Evolutionary conservation across 1,140 invertebrate species (phyloP).

Genomic region (Drosophila malerkotliana): DNA sequence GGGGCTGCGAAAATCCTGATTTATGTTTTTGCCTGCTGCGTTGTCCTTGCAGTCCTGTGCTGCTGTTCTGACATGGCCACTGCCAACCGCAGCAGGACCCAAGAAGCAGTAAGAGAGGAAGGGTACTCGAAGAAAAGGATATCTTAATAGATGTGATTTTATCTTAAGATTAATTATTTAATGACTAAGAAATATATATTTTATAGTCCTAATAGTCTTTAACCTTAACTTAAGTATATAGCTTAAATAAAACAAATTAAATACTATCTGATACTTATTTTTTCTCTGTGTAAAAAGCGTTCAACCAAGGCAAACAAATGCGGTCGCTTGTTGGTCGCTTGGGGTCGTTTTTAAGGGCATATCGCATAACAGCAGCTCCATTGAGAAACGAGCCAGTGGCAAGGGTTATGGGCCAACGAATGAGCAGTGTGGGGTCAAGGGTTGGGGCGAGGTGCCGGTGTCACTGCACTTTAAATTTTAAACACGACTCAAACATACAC

Average conservation of each 20-base stretch:
- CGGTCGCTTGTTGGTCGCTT: conserved; percentile 51
- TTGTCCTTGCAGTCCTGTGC: conserved; percentile 66
- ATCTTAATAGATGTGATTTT: background rate
- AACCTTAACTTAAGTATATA: too few relatives aligned
- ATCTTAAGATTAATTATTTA: too few relatives aligned
- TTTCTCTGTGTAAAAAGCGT: conserved; percentile 8
- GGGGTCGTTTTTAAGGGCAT: conserved; percentile 53
- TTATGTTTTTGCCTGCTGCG: conserved; percentile 77
- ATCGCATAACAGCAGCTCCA: conserved; percentile 59
- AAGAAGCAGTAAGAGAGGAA: background rate
- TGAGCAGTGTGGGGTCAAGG: conserved; percentile 7
- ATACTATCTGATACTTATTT: background rate
- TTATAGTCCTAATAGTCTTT: too few relatives aligned
- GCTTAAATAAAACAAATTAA: background rate
- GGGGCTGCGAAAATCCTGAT: conserved; percentile 78
- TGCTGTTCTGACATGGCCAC: conserved; percentile 71
- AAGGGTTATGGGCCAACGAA: background rate
- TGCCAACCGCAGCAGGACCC: conserved; percentile 69
- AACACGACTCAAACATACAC: conserved; percentile 41
- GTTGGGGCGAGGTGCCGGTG: conserved; percentile 18
- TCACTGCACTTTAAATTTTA: conserved; percentile 74
- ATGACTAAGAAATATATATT: too few relatives aligned
- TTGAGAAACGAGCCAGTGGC: conserved; percentile 13
- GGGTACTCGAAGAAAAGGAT: conserved; percentile 1
- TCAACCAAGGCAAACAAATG: conserved; percentile 51